Conservation (phyloP, 2,113 vertebrate genomes). For the Thamnophis sirtalis region DNA sequence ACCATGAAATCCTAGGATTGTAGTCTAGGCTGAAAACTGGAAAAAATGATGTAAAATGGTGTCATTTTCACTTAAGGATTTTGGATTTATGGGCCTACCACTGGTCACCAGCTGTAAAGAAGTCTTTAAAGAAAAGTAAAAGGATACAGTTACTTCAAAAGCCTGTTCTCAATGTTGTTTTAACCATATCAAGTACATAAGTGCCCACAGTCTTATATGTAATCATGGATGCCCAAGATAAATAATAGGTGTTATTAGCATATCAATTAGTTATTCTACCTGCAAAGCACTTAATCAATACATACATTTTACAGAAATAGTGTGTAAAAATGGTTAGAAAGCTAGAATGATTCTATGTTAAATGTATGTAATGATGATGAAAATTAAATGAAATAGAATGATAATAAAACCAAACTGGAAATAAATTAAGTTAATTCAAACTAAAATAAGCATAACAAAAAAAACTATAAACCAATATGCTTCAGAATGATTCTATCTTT, state of each 20-base stretch:
- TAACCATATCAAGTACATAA: neutral
- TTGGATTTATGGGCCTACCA: neutral
- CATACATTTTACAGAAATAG: neutral
- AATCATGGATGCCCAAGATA: neutral
- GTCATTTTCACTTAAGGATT: neutral
- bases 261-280: neutral
- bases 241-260: neutral
- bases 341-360: neutral
- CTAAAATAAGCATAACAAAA: neutral
- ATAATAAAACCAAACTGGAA: neutral
- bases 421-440: neutral
- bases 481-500: neutral
- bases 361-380: neutral
- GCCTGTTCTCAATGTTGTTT: neutral
- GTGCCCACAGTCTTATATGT: neutral
- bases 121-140: neutral
- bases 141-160: neutral
- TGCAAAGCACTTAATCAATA: neutral
- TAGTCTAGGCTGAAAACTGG: too few relatives aligned
- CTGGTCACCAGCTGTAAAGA: neutral
- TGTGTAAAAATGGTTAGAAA: neutral
- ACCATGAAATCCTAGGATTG: too few relatives aligned
- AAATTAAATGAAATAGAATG: neutral
- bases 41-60: neutral
- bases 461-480: neutral